Base-by-base conservation (phyloP, 2,113 vertebrate species). In the Catagonus wagneri region DNA sequence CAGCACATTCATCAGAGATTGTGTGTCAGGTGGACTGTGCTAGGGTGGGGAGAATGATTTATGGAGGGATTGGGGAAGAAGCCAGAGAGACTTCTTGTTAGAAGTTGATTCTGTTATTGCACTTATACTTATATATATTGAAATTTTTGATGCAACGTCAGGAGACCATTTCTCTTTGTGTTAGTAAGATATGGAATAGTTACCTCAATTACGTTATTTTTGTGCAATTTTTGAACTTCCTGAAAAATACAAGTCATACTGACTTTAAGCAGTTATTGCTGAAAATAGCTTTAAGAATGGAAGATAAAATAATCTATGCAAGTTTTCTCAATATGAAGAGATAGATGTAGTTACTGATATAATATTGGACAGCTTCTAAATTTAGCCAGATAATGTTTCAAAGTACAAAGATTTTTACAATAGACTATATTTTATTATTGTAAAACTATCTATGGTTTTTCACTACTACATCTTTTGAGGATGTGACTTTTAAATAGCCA, bases 131-230 rank as follows among this genome's bases (percentile, higher is more conserved):
- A 10, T 34, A 84, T 74, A 39, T 92, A 87, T 58, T 96, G 84
- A n/a, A 76, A 71, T 96, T 97, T 97, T 96, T 74, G 63, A 29
- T 96, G 3, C 60, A 58, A 91, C 95, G 32, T 94, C 66, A 95
- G 66, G 7, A 83, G 44, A 56, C 94, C 36, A 58, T 91, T 88
- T 79, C 1, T 89, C 75, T 89, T 92, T 75, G 27, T 94, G 61
- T 22, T 79, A 90, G 7, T 97, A 63, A 86, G 20, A 81, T 66
- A 23, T 9, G 63, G 20, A 6, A 10, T 81, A 7, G n/a, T 86
- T 83, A 72, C 52, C 32, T 95, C 58, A 72, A 44, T 86, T 93
- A 52, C 10, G 58, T 94, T 86, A 74, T 90, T 90, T 96, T 58
- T 68, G 39, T 95, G 29, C 25, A 76, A 14, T 86, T 91, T 96